phyloP scores from a whole-genome alignment of 2,797 vertebrate genomes.

The Tadarida brasiliensis region DNA sequence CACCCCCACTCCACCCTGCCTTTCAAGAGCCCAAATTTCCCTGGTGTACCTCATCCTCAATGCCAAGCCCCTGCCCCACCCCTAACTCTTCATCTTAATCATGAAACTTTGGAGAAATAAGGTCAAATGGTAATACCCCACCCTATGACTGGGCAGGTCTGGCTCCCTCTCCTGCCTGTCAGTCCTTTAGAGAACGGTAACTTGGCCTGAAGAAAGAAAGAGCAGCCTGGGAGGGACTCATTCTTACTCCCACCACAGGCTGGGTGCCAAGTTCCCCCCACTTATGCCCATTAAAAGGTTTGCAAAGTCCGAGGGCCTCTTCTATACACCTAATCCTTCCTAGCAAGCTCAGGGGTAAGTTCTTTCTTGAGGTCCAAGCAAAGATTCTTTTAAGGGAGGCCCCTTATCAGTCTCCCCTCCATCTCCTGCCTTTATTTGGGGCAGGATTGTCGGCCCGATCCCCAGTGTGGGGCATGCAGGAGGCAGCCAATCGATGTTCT shows the following conservation, averaged over 20 bases:
- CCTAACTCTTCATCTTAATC: slow-evolving; percentile 50
- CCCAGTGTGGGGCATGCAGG: too few species aligned
- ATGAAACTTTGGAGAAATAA: not conserved
- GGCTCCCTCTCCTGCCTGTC: not conserved
- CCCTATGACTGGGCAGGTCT: not conserved
- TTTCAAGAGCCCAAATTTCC: not conserved
- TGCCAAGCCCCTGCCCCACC: slow-evolving; percentile 49
- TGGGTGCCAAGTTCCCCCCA: not conserved
- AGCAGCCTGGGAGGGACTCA: not conserved
- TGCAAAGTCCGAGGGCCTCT: not conserved
- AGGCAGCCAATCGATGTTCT: too few species aligned
- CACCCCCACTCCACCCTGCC: slow-evolving; percentile 52
- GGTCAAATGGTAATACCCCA: not conserved
- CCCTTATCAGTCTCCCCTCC: not conserved
- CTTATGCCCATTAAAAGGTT: not conserved
- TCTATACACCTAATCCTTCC: not conserved
- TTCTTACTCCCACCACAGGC: not conserved
- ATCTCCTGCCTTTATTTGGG: not conserved
- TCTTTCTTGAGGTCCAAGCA: not conserved
- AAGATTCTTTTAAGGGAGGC: not conserved
- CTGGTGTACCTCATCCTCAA: not conserved
- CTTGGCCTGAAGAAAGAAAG: not conserved
- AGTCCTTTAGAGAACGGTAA: not conserved
- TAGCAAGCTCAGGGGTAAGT: not conserved
- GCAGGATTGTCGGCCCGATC: too few species aligned